A percentile compares a stretch with the other conserved stretches of the same genome.
Conservation (phyloP, 2,797 vertebrate species). For the Morus bassanus region DNA sequence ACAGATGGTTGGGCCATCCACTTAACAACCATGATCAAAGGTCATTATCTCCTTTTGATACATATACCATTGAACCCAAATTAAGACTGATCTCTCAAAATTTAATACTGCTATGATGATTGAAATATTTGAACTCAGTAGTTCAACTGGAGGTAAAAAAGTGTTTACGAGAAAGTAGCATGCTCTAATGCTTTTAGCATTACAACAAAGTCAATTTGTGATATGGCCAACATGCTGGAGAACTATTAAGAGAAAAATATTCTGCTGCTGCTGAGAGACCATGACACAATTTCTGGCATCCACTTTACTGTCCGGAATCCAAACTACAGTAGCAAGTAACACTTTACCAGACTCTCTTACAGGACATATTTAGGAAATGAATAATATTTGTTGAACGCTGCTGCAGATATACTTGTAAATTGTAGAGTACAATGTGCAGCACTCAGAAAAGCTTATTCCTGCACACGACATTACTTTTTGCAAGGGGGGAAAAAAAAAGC, state of each 20-base stretch:
- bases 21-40: neutral
- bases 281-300: constrained; percentile 57
- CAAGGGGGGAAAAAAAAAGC: neutral
- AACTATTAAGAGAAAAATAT: neutral
- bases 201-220: constrained; percentile 14
- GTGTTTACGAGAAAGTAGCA: neutral
- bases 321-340: constrained; percentile 46
- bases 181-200: constrained; percentile 13
- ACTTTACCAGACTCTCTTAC: constrained; percentile 23
- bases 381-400: neutral
- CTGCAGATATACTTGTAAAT: neutral
- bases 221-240: neutral
- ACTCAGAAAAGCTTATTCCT: neutral
- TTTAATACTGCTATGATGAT: neutral
- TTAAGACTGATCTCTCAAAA: neutral
- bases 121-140: neutral
- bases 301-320: neutral
- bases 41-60: neutral
- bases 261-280: constrained; percentile 16
- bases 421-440: neutral
- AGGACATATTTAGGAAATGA: constrained; percentile 34
- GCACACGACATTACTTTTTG: neutral
- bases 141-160: constrained; percentile 29
- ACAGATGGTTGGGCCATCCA: neutral
- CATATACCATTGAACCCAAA: neutral